Evolutionary conservation across 2,888 invertebrate species (phyloP).

Genomic region (Plagodis pulveraria): DNA sequence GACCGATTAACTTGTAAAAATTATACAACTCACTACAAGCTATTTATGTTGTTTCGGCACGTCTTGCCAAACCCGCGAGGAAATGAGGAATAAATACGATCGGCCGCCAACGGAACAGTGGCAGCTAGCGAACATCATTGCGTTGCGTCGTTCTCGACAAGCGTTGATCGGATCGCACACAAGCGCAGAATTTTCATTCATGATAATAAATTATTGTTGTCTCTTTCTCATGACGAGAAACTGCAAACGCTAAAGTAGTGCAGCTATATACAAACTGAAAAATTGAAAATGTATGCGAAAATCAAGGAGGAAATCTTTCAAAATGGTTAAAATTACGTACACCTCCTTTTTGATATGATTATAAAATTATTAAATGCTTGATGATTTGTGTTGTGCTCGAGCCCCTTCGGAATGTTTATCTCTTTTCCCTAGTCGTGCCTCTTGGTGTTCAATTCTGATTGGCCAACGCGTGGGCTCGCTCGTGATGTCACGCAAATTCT

Average conservation of each 20-base stretch:
- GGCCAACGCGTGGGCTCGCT: constrained; percentile 81
- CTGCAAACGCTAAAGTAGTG: constrained; percentile 44
- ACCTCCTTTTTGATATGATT: constrained; percentile 2
- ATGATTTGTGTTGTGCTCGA: constrained; percentile 1
- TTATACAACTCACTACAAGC: constrained; percentile 56
- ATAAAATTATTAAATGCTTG: not conserved
- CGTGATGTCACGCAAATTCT: constrained; percentile 80
- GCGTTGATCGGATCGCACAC: constrained; percentile 50
- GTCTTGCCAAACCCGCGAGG: constrained; percentile 72
- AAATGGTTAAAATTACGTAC: constrained; percentile 2
- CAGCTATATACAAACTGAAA: constrained; percentile 27
- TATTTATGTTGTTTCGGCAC: constrained; percentile 55
- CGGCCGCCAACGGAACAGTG: constrained; percentile 22
- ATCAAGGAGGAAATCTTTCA: constrained; percentile 1
- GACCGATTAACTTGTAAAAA: constrained; percentile 40
- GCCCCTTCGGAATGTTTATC: constrained; percentile 31
- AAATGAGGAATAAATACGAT: constrained; percentile 74
- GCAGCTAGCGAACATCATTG: constrained; percentile 46
- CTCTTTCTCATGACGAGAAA: constrained; percentile 56
- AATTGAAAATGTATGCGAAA: constrained; percentile 5
- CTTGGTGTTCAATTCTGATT: constrained; percentile 81
- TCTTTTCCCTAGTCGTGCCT: constrained; percentile 85
- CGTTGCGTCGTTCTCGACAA: constrained; percentile 45
- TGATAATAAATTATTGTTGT: constrained; percentile 68
- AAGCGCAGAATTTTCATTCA: constrained; percentile 77